Conservation (phyloP, 2,888 invertebrate genomes). For the Cacoxenus indagator region DNA sequence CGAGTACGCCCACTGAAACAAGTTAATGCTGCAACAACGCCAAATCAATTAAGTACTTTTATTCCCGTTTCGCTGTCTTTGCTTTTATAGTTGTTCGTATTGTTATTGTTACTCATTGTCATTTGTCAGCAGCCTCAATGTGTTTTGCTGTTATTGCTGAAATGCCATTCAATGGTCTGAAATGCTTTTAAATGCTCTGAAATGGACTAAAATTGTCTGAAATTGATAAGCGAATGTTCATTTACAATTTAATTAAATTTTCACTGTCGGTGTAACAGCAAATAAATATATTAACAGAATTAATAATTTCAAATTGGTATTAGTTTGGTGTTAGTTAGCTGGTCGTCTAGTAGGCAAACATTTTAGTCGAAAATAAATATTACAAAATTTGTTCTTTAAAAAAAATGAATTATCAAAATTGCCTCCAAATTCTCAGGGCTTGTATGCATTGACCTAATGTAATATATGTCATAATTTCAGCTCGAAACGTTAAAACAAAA, state of each 20-base stretch:
- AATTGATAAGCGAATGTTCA: conserved; percentile 6
- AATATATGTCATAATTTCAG: too few relatives aligned
- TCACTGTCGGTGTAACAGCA: conserved; percentile 27
- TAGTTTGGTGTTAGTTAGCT: too few relatives aligned
- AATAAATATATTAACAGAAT: conserved; percentile 15
- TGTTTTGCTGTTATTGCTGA: background rate
- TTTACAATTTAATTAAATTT: conserved; percentile 56
- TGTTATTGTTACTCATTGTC: conserved; percentile 7
- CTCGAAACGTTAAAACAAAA: too few relatives aligned
- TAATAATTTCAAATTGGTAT: too few relatives aligned
- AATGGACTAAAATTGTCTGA: background rate
- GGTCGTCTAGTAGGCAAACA: too few relatives aligned
- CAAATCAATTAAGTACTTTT: conserved; percentile 57
- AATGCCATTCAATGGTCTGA: background rate
- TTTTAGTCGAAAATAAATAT: too few relatives aligned
- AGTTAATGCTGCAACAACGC: conserved; percentile 25
- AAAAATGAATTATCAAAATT: too few relatives aligned
- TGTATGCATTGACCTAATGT: too few relatives aligned
- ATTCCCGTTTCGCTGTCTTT: background rate
- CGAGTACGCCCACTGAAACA: conserved; percentile 1
- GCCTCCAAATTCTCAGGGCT: too few relatives aligned
- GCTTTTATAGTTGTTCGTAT: background rate
- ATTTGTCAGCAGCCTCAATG: background rate
- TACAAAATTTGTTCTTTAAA: too few relatives aligned
- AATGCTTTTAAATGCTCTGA: conserved; percentile 16